Conservation (phyloP, 2,113 vertebrate genomes). For the Trematocara macrostoma region DNA sequence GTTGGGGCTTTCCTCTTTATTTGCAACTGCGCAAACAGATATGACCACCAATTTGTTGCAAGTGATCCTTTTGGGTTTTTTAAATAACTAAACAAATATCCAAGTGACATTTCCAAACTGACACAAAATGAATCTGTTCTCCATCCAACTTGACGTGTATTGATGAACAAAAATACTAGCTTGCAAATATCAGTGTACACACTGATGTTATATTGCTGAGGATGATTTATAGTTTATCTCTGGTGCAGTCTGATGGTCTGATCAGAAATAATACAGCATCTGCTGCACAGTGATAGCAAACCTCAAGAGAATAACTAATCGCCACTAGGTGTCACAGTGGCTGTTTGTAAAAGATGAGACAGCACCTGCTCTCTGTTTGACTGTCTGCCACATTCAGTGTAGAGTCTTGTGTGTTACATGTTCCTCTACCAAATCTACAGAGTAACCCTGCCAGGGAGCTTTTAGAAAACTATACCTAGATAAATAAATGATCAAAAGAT, state of each 20-base stretch:
- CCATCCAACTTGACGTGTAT: neutral
- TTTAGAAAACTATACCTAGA: neutral
- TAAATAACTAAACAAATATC: neutral
- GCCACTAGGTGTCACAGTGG: slow-evolving; percentile 69
- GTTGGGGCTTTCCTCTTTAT: neutral
- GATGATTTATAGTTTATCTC: neutral
- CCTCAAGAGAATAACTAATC: slow-evolving; percentile 1
- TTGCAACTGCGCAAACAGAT: neutral
- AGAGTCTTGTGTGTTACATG: neutral
- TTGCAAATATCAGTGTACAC: neutral
- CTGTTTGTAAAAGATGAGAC: slow-evolving; percentile 28
- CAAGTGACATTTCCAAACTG: neutral
- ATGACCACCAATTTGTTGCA: neutral
- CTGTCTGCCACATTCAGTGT: neutral
- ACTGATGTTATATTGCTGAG: neutral
- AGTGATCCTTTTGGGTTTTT: neutral
- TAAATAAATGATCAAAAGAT: neutral
- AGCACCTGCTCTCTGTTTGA: neutral
- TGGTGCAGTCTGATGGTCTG: neutral
- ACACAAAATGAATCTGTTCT: neutral
- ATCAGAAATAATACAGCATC: neutral
- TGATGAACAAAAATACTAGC: neutral
- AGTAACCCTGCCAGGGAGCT: neutral
- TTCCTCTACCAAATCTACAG: neutral
- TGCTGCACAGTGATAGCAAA: neutral